Evolutionary conservation across 2,797 vertebrate species (phyloP).

Genomic region (Microcaecilia unicolor): DNA sequence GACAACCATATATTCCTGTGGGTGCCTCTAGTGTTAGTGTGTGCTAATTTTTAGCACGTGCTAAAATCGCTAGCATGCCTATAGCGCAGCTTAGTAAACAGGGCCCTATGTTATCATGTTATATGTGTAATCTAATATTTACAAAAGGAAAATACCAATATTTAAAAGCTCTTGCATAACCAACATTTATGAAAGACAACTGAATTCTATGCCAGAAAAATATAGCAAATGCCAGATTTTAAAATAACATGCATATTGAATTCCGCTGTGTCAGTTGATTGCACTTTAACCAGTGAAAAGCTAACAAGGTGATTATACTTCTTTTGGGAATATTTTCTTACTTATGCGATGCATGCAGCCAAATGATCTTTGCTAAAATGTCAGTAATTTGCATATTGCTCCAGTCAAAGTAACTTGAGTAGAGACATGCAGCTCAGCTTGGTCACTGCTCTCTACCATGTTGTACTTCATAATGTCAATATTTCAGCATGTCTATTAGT

Average conservation of each 20-base stretch:
- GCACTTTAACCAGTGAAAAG: background rate
- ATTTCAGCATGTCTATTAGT: conserved; percentile 47
- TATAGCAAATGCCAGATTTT: background rate
- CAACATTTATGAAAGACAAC: background rate
- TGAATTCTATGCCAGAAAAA: background rate
- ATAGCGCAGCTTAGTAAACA: too few relatives aligned
- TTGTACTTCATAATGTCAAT: conserved; percentile 42
- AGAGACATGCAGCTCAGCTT: conserved; percentile 31
- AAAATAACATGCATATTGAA: background rate
- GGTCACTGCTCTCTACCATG: conserved; percentile 36
- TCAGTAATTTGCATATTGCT: conserved; percentile 39
- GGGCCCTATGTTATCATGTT: too few relatives aligned
- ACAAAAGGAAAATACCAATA: too few relatives aligned
- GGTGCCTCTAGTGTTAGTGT: too few relatives aligned
- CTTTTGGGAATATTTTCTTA: conserved; percentile 41
- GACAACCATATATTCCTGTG: too few relatives aligned
- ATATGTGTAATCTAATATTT: too few relatives aligned
- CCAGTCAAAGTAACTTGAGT: conserved; percentile 40
- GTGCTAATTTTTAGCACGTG: too few relatives aligned
- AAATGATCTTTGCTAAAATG: conserved; percentile 49
- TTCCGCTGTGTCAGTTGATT: background rate
- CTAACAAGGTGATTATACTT: conserved; percentile 2
- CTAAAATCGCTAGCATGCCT: too few relatives aligned
- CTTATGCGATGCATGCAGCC: conserved; percentile 44
- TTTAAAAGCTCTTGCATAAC: background rate